Percentiles rank a stretch among this genome's conserved stretches.
These are phyloP conservation scores for Linyphia triangularis DNA, from an alignment of 2,888 invertebrate species.

Conservation along the genomic window DNA sequence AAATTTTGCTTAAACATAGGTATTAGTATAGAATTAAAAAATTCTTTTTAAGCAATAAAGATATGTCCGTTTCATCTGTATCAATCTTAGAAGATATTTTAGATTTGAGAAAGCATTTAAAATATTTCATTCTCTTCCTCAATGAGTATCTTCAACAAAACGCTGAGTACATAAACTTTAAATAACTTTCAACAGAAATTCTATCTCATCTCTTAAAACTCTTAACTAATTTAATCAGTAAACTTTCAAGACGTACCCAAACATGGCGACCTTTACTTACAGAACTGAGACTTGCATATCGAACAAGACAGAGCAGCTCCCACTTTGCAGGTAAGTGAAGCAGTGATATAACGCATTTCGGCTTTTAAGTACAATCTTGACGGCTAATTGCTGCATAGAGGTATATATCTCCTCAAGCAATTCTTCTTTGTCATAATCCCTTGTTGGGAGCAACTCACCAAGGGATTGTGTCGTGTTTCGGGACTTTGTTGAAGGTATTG, in stretches of 20 bases:
- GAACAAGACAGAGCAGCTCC: neutral
- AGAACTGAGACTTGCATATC: neutral
- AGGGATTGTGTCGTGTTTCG: neutral
- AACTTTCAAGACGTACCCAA: neutral
- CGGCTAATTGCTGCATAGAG: constrained; percentile 43
- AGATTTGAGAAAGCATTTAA: too few relatives aligned
- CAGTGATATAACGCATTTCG: neutral
- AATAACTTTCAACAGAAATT: too few relatives aligned
- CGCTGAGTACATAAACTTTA: too few relatives aligned
- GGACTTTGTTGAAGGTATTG: neutral
- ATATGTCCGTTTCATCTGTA: too few relatives aligned
- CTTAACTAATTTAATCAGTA: too few relatives aligned
- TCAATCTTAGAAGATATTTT: too few relatives aligned
- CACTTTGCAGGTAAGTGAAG: neutral
- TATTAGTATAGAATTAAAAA: too few relatives aligned
- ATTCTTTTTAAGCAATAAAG: too few relatives aligned
- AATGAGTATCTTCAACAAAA: too few relatives aligned
- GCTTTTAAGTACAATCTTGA: constrained; percentile 26
- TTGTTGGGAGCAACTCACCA: neutral
- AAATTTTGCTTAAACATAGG: too few relatives aligned
- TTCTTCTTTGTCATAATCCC: neutral
- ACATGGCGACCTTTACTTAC: neutral
- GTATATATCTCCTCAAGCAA: neutral
- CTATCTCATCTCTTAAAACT: too few relatives aligned
- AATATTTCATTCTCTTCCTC: too few relatives aligned